Percentiles rank a stretch among this genome's conserved stretches.
These are phyloP conservation scores for Morpho achilles DNA, from an alignment of 2,888 invertebrate genomes.

Conservation along the genomic window DNA sequence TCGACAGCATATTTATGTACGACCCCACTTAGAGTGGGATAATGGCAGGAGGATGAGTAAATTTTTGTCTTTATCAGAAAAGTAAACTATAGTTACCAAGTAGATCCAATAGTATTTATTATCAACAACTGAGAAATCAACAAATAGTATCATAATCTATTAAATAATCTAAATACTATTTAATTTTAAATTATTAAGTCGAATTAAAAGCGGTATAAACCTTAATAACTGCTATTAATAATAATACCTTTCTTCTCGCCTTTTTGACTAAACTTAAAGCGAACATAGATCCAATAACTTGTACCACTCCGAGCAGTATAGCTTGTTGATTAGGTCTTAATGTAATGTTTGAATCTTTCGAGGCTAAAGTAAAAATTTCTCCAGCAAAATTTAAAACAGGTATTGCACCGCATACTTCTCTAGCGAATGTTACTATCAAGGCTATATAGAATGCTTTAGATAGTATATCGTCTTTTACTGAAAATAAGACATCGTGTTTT, in stretches of 20 bases:
- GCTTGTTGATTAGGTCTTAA: conserved; percentile 66
- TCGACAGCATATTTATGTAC: no score
- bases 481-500: conserved; percentile 18
- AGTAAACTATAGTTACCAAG: no score
- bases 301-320: conserved; percentile 61
- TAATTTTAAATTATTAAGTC: no score
- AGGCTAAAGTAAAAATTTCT: conserved; percentile 55
- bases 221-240: not conserved
- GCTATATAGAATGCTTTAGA: conserved; percentile 58
- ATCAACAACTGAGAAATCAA: no score
- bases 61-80: no score
- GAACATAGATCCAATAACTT: conserved; percentile 53
- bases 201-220: no score
- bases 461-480: conserved; percentile 58
- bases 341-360: conserved; percentile 40
- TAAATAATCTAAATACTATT: no score
- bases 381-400: conserved; percentile 67
- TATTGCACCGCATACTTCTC: conserved; percentile 61
- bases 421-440: conserved; percentile 44
- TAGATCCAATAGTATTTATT: no score
- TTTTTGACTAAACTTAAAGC: conserved; percentile 59
- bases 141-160: no score
- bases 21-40: no score
- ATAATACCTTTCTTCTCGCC: conserved; percentile 57
- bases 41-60: no score